Percentiles rank a stretch among this genome's conserved stretches.
Evolutionary conservation across 2,888 invertebrate species (phyloP).

Genomic region (Thymelicus sylvestris): DNA sequence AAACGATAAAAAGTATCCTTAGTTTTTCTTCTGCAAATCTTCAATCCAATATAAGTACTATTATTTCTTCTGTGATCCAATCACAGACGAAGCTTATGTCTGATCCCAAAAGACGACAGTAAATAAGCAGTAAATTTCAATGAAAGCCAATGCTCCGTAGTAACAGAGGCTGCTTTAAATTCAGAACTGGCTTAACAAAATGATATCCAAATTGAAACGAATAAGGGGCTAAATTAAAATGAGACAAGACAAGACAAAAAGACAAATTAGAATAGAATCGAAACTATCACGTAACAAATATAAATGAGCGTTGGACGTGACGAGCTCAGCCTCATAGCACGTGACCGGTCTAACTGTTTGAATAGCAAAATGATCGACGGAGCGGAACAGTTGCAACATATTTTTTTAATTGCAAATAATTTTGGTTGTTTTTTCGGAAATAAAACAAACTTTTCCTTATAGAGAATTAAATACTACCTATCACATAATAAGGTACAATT

Average conservation of each 20-base stretch:
- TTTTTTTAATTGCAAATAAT: constrained; percentile 12
- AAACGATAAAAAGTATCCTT: neutral
- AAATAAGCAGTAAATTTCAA: constrained; percentile 23
- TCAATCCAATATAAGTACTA: constrained; percentile 7
- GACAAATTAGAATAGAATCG: constrained; percentile 27
- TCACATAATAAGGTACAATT: too few relatives aligned
- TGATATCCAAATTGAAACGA: constrained; percentile 34
- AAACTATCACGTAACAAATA: constrained; percentile 35
- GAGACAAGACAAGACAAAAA: constrained; percentile 20
- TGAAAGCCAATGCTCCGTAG: constrained; percentile 8
- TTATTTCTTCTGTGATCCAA: too few relatives aligned
- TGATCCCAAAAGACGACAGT: constrained; percentile 1
- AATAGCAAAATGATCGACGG: constrained; percentile 37
- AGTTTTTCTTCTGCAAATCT: neutral
- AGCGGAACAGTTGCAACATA: constrained; percentile 37
- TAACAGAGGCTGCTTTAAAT: constrained; percentile 22
- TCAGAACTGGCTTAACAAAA: constrained; percentile 17
- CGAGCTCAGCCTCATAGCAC: constrained; percentile 6
- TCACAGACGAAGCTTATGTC: constrained; percentile 2
- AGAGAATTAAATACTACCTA: too few relatives aligned
- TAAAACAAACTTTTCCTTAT: too few relatives aligned
- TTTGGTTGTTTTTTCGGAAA: neutral
- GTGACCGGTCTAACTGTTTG: constrained; percentile 41
- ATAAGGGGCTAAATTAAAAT: constrained; percentile 29
- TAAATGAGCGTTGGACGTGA: constrained; percentile 33